A percentile compares a stretch with the other conserved stretches of the same genome.
Conservation (phyloP, 2,888 invertebrate species). For the Synanthedon formicaeformis region DNA sequence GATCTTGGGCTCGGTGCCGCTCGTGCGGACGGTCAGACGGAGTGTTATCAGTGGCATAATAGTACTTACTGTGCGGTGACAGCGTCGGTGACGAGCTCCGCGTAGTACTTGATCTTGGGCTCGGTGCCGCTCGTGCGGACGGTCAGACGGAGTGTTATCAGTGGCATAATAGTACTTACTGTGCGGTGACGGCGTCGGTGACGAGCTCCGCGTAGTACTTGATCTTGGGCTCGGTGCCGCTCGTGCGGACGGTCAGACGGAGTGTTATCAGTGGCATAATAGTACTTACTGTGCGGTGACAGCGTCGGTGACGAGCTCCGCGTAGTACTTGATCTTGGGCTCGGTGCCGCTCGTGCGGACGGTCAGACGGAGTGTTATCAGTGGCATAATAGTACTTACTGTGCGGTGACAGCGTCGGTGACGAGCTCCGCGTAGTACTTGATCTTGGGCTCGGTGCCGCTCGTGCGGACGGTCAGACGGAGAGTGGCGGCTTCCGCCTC, state of each 20-base stretch:
- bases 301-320: conserved; percentile 80
- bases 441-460: conserved; percentile 99
- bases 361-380: conserved; percentile 81
- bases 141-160: too few species aligned
- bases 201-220: too few species aligned
- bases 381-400: conserved; percentile 71
- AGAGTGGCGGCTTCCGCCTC: conserved; percentile 87
- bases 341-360: conserved; percentile 80
- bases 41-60: too few species aligned
- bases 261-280: neutral
- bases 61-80: too few species aligned
- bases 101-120: too few species aligned
- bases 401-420: conserved; percentile 41
- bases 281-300: conserved; percentile 20
- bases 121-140: too few species aligned
- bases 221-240: conserved; percentile 58
- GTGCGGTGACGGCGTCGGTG: too few species aligned
- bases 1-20: conserved; percentile 77
- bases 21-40: too few species aligned
- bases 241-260: conserved; percentile 81
- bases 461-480: conserved; percentile 90
- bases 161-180: too few species aligned
- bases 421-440: conserved; percentile 97
- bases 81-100: too few species aligned
- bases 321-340: conserved; percentile 99